These are phyloP conservation scores for Drosophila koepferae DNA, from an alignment of 2,888 invertebrate species.

Conservation along the genomic window DNA sequence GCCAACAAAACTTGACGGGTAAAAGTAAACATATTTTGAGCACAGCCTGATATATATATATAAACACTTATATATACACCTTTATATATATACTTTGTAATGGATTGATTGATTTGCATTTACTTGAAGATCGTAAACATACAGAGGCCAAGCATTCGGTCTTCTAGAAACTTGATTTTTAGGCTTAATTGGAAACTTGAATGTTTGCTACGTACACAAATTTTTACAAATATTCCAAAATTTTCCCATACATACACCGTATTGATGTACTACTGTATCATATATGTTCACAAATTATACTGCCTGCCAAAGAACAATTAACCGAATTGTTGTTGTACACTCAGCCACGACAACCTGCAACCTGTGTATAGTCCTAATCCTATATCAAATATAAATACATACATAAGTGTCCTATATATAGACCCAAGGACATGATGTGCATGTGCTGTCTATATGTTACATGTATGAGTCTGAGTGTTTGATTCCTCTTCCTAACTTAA, in stretches of 20 bases:
- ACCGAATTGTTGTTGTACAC: constrained; percentile 69
- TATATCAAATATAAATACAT: constrained; percentile 28
- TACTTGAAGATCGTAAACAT: constrained; percentile 46
- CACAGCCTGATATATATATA: constrained; percentile 68
- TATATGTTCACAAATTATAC: constrained; percentile 26
- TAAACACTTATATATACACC: constrained; percentile 41
- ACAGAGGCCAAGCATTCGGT: constrained; percentile 57
- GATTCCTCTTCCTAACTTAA: constrained; percentile 27
- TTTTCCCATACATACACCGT: constrained; percentile 17
- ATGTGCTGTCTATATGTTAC: constrained; percentile 56
- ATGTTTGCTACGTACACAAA: constrained; percentile 48
- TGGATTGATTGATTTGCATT: constrained; percentile 58
- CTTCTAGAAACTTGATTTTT: constrained; percentile 49
- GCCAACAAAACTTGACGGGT: constrained; percentile 86
- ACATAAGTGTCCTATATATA: background rate
- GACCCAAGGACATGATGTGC: constrained; percentile 44
- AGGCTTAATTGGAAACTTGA: constrained; percentile 42
- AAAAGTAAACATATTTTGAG: constrained; percentile 81
- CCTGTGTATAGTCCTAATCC: constrained; percentile 59
- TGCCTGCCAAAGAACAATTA: constrained; percentile 61
- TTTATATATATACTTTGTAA: constrained; percentile 34
- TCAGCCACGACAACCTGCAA: constrained; percentile 57
- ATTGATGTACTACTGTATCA: constrained; percentile 32
- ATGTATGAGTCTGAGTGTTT: constrained; percentile 8
- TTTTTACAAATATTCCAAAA: constrained; percentile 22